Base-by-base conservation (phyloP, 2,888 invertebrate genomes). In the Zelleria hepariella region DNA sequence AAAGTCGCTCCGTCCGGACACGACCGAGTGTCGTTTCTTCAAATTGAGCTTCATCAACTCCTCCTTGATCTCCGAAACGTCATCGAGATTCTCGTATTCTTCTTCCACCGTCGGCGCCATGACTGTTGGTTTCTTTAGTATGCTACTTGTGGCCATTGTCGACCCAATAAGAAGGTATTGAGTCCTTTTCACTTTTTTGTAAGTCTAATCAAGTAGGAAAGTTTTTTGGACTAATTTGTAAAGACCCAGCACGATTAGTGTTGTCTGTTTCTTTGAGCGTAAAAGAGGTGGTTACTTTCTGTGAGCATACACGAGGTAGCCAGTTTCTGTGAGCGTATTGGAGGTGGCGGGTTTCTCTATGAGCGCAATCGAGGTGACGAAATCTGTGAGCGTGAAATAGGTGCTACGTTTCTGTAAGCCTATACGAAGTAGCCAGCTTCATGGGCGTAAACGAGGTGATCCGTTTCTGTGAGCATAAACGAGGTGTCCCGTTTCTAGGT, bases 1-100 rank as follows among this genome's bases (percentile, higher is more conserved):
- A 67, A 80, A 73, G 26, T 85, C 86, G 62, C 84, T 86, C 47
- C 71, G 72, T 18, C 81, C 80, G 0, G 86, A 86, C 7, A 80
- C 68, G 48, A 85, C 66, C 0, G 86, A 86, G 59, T 77, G 82
- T 2, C 86, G 70, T 62, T 86, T 86, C 73, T 78, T 82, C 61
- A 78, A 25, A 1, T 73, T 69, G 0, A 68, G 65, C 2, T 68
- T 69, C 5, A 21, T 49, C 65, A 62, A 32, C 66, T 63, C 10
- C 62, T 65, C 8, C 61, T 15, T 32, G 10, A 32, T 8, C 10
- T 32, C 32, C 5, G 27, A 10, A 20, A 26, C 42, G 5, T 56
- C 25, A 8, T 54, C 55, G 5, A 25, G 20, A 23, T n/a, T 55
- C 20, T 66, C 54, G 32, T 32, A 15, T 61, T 60, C 52, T 42